Base-by-base conservation (phyloP, 2,797 vertebrate genomes). In the Enteromius mattozi region DNA sequence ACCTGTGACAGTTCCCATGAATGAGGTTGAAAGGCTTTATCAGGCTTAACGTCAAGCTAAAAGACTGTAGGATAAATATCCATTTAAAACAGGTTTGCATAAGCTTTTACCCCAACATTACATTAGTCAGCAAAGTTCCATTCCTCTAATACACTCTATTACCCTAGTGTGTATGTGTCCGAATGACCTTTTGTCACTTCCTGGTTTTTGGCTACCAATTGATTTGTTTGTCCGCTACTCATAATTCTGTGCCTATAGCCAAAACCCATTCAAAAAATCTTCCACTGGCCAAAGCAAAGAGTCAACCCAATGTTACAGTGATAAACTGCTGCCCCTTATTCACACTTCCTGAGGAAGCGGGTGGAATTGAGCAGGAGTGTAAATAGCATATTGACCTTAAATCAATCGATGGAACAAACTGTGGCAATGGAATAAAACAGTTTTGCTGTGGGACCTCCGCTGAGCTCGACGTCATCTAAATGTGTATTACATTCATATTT, bases 41-140 rank as follows among this genome's bases (percentile, higher is more conserved):
- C 72, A 74, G 76, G 66, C 59, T 81, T 82, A 82, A 78, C 56
- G 65, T 68, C 54, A 72, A 33, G 71, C 75, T 47, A 81, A 82
- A 82, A 78, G 51, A 86, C 81, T 63, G 77, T 24, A 14, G 79
- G 68, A 85, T 80, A 83, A 85, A 83, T 71, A 84, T 86, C 81
- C 71, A 75, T 85, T 87, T 59, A 77, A 87, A 83, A 71, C 59
- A 51, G 59, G 45, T 77, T 76, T 84, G 54, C 79, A 82, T 63
- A 83, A 72, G 80, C 85, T 76, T 82, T 78, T 78, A 70, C 85
- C 59, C 59, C 47, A 7, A 51, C 74, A 66, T 54, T 81, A 81
- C 84, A 85, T 86, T 84, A 80, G 81, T 86, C 87, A 88, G 88
- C 81, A 88, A 49, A 82, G 81, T 72, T 63, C 47, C 63, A 24